These are phyloP conservation scores for Sepioteuthis lessoniana DNA, from an alignment of 2,888 invertebrate genomes.

Conservation along the genomic window DNA sequence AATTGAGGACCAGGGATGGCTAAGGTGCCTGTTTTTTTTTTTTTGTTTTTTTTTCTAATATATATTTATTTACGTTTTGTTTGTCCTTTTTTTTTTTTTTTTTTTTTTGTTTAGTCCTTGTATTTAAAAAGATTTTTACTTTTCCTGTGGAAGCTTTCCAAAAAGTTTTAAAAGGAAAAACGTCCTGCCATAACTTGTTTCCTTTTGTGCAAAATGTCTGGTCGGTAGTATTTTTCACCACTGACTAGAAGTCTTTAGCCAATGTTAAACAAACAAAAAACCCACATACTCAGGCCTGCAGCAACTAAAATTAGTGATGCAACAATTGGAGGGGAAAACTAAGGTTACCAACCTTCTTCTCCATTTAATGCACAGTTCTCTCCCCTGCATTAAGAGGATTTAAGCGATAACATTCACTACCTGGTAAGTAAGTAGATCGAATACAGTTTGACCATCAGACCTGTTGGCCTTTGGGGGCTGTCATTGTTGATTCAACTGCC, in stretches of 20 bases:
- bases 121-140: too few relatives aligned
- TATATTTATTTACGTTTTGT: too few relatives aligned
- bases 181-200: neutral
- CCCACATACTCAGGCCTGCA: neutral
- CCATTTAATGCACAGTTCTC: neutral
- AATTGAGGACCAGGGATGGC: too few relatives aligned
- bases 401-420: neutral
- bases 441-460: neutral
- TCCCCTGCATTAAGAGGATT: neutral
- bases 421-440: neutral
- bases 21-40: neutral
- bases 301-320: conserved; percentile 25
- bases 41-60: too few relatives aligned
- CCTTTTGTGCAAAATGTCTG: neutral
- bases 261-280: too few relatives aligned
- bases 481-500: conserved; percentile 33
- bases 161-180: neutral
- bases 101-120: too few relatives aligned
- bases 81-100: too few relatives aligned
- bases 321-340: neutral
- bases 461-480: neutral
- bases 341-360: neutral
- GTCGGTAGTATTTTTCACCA: neutral
- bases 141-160: neutral
- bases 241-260: neutral